These are phyloP conservation scores for Onthophagus taurus DNA, from an alignment of 1,140 invertebrate genomes.

Conservation along the genomic window DNA sequence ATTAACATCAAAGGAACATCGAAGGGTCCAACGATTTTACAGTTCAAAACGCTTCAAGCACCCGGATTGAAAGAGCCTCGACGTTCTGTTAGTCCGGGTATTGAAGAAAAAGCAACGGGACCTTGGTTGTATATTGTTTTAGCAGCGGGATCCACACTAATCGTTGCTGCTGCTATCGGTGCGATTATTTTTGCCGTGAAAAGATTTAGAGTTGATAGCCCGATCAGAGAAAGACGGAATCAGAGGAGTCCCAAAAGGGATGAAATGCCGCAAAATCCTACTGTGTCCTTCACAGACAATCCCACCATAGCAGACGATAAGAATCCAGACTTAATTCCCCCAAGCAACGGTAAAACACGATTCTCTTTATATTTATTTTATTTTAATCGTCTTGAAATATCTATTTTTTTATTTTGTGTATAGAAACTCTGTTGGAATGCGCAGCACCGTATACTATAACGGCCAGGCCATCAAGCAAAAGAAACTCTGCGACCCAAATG, in stretches of 20 bases:
- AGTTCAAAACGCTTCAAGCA: slow-evolving; percentile 28
- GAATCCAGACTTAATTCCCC: slow-evolving; percentile 36
- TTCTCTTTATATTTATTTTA: too few relatives aligned
- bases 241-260: slow-evolving; percentile 28
- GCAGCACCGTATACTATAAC: slow-evolving; percentile 35
- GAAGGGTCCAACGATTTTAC: slow-evolving; percentile 23
- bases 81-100: slow-evolving; percentile 28
- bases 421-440: slow-evolving; percentile 33
- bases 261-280: slow-evolving; percentile 27
- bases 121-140: slow-evolving; percentile 36
- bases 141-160: slow-evolving; percentile 34
- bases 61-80: slow-evolving; percentile 35
- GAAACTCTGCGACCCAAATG: slow-evolving; percentile 38
- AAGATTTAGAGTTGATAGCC: slow-evolving; percentile 34
- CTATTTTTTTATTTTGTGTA: too few relatives aligned
- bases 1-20: slow-evolving; percentile 47
- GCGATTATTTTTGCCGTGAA: slow-evolving; percentile 31
- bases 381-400: too few relatives aligned
- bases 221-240: slow-evolving; percentile 28
- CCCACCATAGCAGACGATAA: slow-evolving; percentile 31
- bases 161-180: slow-evolving; percentile 31
- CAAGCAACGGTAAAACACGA: slow-evolving; percentile 30
- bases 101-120: slow-evolving; percentile 21
- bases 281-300: slow-evolving; percentile 26
- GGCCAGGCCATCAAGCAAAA: slow-evolving; percentile 32